Percentiles rank a stretch among this genome's conserved stretches.
Evolutionary conservation across 1,140 invertebrate genomes (phyloP).

Genomic region (Medauroidea extradentata): DNA sequence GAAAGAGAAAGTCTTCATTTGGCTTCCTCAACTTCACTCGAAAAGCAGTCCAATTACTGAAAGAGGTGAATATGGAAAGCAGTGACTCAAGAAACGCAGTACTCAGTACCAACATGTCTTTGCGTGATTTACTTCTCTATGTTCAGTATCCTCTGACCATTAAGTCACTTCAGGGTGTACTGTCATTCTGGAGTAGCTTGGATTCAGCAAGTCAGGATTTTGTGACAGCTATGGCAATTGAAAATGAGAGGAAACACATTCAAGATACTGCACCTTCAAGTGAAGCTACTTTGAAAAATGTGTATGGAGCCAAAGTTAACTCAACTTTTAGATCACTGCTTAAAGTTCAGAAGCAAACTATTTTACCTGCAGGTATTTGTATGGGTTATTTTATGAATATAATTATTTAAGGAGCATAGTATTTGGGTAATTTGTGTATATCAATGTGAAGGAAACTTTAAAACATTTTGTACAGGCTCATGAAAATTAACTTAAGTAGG

Average conservation of each 20-base stretch:
- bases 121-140: neutral
- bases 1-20: neutral
- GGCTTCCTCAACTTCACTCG: neutral
- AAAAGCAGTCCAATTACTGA: neutral
- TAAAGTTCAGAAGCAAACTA: neutral
- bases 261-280: no score
- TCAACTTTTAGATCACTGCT: neutral
- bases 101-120: neutral
- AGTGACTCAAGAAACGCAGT: neutral
- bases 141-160: neutral
- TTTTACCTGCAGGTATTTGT: no score
- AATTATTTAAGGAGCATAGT: no score
- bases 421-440: no score
- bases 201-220: neutral
- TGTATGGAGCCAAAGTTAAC: neutral
- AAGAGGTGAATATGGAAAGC: conserved; percentile 1
- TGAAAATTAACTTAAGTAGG: no score
- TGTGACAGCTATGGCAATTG: neutral
- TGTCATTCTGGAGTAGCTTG: neutral
- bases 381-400: no score
- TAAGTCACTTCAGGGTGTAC: neutral
- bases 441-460: no score
- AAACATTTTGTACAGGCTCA: no score
- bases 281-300: neutral
- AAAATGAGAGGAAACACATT: neutral